Evolutionary conservation across 35 echinoderm and acorn worm genomes (phyloP), one percentile per base, ranked within the genome.

Genomic region (Nesometra sesokonis): DNA sequence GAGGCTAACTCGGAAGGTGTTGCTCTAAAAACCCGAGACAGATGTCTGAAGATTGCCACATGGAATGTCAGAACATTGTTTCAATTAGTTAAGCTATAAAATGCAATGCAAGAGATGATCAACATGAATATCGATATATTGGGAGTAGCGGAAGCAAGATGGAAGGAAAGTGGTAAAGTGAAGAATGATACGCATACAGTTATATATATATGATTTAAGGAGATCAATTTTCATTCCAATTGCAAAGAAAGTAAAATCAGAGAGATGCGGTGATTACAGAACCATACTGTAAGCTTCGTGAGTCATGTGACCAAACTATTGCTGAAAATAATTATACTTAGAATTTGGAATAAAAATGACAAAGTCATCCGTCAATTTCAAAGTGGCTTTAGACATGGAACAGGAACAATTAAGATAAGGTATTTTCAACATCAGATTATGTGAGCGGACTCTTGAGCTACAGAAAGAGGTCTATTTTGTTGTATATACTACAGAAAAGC

Each of bases 311-410:
- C 67, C 32, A 87, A 87, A 78, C 0, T 87, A 15, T 32, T 79
- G 19, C 67, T 87, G 32, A 79, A 31, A 17, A 78, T 87, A 19
- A 78, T n/a, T 21, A 33, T 78, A 35, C 57, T 32, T 33, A 67
- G 35, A 77, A 87, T 78, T 38, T 13, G 31, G 38, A 79, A 23
- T 32, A 87, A 32, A 37, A 79, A 78, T 23, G 85, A 87, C 21
- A 30, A 78, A 36, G 67, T 78, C 30, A 78, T 87, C 34, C 34
- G 79, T 30, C 17, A 78, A 27, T 67, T 13, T 76, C 85, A 87
- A 87, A 78, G 29, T 78, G 85, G 85, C 21, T 87, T 87, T 29
- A 87, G 67, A 87, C 31, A 32, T 32, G 85, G 85, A 21, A 87
- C 78, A 4, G 85, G 85, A 77, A 87, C 67, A 31, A n/a, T n/a